phyloP scores from a whole-genome alignment of 2,888 invertebrate genomes.

The Hofmannophila pseudospretella region DNA sequence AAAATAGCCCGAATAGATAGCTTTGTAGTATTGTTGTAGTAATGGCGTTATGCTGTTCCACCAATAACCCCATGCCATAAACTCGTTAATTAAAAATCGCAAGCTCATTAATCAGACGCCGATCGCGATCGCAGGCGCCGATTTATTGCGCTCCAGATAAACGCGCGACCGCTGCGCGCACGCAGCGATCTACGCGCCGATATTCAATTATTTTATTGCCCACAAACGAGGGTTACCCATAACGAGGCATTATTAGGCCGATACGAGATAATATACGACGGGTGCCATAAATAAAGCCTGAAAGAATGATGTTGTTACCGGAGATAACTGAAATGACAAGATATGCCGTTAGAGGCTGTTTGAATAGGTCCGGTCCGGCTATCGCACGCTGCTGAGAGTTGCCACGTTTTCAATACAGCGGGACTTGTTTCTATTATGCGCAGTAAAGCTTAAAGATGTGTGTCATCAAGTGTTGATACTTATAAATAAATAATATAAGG shows the following conservation, averaged over 20 bases:
- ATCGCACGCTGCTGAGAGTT: no score
- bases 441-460: no score
- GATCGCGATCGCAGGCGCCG: constrained; percentile 45
- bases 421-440: no score
- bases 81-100: constrained; percentile 60
- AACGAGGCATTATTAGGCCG: constrained; percentile 29
- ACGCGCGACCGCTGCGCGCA: constrained; percentile 28
- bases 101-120: constrained; percentile 53
- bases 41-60: constrained; percentile 24
- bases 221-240: constrained; percentile 33
- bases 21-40: no score
- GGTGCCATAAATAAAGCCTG: constrained; percentile 18
- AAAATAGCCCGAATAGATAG: no score
- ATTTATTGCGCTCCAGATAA: constrained; percentile 61
- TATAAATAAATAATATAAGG: no score
- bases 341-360: no score
- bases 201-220: constrained; percentile 40
- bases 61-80: constrained; percentile 35
- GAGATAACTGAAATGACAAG: no score
- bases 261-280: constrained; percentile 20
- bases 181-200: constrained; percentile 24
- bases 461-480: no score
- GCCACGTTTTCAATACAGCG: no score
- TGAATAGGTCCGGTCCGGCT: no score
- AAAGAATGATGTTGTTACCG: constrained; percentile 19